Conservation (phyloP, 2,113 vertebrate genomes). For the Anhinga anhinga region DNA sequence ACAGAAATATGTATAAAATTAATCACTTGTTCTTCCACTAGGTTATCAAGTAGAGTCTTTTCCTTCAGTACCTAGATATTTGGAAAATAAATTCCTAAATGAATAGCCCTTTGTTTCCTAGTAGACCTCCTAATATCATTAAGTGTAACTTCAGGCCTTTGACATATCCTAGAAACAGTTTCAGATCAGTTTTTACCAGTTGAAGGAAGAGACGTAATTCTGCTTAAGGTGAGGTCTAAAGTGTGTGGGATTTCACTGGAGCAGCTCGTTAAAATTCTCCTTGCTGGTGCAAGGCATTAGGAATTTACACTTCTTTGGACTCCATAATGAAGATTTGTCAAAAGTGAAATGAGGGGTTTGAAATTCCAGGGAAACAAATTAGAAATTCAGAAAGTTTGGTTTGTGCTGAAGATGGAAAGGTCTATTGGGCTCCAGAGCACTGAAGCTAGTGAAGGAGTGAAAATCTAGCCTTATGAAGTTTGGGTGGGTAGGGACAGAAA, state of each 20-base stretch:
- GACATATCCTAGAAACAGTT: neutral
- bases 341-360: neutral
- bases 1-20: neutral
- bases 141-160: neutral
- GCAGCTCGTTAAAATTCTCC: neutral
- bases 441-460: neutral
- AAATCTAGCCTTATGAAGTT: neutral
- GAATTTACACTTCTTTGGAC: neutral
- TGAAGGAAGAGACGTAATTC: neutral
- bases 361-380: neutral
- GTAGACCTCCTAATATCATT: neutral
- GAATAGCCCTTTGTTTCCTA: neutral
- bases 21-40: neutral
- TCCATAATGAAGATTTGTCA: neutral
- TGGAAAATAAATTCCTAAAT: neutral
- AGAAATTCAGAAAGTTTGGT: neutral
- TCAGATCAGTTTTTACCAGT: neutral
- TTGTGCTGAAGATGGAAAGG: neutral
- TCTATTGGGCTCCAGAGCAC: neutral
- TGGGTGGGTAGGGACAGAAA: neutral
- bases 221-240: neutral
- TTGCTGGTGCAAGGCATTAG: neutral
- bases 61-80: neutral
- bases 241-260: neutral
- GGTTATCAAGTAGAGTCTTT: neutral